Evolutionary conservation across 2,113 vertebrate genomes (phyloP).

Genomic region (Stercorarius parasiticus): DNA sequence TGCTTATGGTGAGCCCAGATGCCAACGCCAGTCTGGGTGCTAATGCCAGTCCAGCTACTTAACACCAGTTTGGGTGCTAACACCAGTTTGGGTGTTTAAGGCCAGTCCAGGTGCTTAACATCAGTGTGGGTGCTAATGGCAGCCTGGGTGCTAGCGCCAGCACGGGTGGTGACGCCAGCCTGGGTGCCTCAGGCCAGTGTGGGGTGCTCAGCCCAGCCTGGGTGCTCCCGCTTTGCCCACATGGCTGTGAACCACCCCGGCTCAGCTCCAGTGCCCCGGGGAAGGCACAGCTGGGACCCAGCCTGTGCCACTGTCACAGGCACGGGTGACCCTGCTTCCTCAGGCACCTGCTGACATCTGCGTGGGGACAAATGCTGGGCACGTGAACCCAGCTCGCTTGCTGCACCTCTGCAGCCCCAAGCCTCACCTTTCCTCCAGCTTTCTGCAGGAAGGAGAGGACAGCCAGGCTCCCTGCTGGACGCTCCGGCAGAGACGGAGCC

Average conservation of each 20-base stretch:
- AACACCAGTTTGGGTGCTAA: background rate
- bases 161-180: background rate
- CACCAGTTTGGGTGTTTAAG: background rate
- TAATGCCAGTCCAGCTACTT: background rate
- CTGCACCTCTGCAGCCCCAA: background rate
- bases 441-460: background rate
- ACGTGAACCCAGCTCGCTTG: accelerated
- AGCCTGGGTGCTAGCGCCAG: background rate
- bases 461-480: background rate
- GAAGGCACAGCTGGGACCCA: background rate
- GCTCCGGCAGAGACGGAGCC: background rate
- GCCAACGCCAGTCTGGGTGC: background rate
- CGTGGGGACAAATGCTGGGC: background rate
- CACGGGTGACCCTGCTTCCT: background rate
- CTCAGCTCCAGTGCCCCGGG: background rate
- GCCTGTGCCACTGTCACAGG: background rate
- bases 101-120: background rate
- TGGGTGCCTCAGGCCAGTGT: background rate
- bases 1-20: background rate
- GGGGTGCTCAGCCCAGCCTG: background rate
- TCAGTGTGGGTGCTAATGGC: background rate
- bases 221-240: background rate
- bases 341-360: background rate
- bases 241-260: background rate
- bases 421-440: background rate